Evolutionary conservation across 2,888 invertebrate genomes (phyloP), one percentile per base, ranked within the genome.

Genomic region (Chalcis sispes): DNA sequence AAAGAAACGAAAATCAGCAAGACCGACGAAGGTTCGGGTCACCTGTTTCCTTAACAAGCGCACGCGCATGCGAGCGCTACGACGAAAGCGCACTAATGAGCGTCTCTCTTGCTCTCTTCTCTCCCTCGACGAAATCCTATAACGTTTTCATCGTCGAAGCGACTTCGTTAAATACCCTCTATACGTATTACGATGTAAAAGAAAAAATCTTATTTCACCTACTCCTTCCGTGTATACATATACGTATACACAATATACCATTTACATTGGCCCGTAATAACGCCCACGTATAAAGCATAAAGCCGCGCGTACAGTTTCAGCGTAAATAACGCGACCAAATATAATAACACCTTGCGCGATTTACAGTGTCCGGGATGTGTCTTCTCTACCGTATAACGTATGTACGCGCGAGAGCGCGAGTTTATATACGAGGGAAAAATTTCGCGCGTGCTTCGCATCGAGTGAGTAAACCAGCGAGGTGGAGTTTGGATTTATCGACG

Each of bases 361-460:
- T 72, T 71, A 71, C 65, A 72, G 46, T 5, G 23, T 46, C 40
- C 75, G 50, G n/a, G n/a, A 48, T 27, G 13, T 64, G 2, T 29
- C 46, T 46, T 2, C 2, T 46, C n/a, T 13, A 46, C n/a, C n/a
- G n/a, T n/a, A n/a, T n/a, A n/a, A n/a, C n/a, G n/a, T n/a, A n/a
- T n/a, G n/a, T n/a, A n/a, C n/a, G n/a, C n/a, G n/a, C n/a, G n/a
- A n/a, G n/a, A n/a, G n/a, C n/a, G n/a, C n/a, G n/a, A n/a, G n/a
- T n/a, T n/a, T 42, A 42, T 42, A 42, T 13, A 42, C 15, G 15
- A 7, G 76, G 56, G 72, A 77, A 80, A 80, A 80, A 79, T 77
- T 79, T 74, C 70, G 76, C 79, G 69, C 77, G 74, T 72, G 81
- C 78, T 77, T 78, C 80, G 81, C 80, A 79, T 80, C 50, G 20